Evolutionary conservation across 2,113 vertebrate genomes (phyloP), one percentile per base, ranked within the genome.

Genomic region (Nycticorax nycticorax): DNA sequence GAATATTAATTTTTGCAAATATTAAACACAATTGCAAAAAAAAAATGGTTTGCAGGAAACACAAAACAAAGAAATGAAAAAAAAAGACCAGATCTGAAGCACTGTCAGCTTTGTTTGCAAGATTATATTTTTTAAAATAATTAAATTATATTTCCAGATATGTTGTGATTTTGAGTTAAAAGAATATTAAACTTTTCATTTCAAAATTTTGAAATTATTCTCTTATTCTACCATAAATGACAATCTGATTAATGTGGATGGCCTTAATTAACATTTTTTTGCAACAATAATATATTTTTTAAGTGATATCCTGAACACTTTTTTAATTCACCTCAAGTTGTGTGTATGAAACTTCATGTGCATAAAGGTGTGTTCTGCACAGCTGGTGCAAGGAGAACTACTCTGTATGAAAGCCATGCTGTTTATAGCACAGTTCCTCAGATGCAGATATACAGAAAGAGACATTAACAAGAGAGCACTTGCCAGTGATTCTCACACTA

Each of bases 291-390:
- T 59, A 4, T 16, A 16, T 57, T 27, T 41, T 50, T 96, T 56
- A 91, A 91, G 39, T 1, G 0, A 56, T 82, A 67, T 63, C 11
- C 45, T 47, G 24, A 57, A 37, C 8, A 27, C 16, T 77, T 88
- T 75, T 50, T 23, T 39, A 82, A 69, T 77, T 20, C 14, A 66
- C 11, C 20, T 45, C 0, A 0, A 53, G 10, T 3, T 71, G 23
- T 37, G 8, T 41, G 15, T 47, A 20, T 45, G 35, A 77, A 81
- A 47, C 12, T 41, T 28, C 14, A 62, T 19, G 30, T 47, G 35
- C 41, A 76, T 32, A 67, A 56, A 75, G 16, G 12, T 3, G 4
- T 71, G 15, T 56, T 85, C 69, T 39, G 17, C 47, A 55, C 12
- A 92, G 32, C 18, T 85, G 28, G 7, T 37, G 15, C 62, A 47